Percentiles rank a stretch among this genome's conserved stretches.
These are phyloP conservation scores for Petroica traversi DNA, from an alignment of 2,113 vertebrate genomes.

Conservation along the genomic window DNA sequence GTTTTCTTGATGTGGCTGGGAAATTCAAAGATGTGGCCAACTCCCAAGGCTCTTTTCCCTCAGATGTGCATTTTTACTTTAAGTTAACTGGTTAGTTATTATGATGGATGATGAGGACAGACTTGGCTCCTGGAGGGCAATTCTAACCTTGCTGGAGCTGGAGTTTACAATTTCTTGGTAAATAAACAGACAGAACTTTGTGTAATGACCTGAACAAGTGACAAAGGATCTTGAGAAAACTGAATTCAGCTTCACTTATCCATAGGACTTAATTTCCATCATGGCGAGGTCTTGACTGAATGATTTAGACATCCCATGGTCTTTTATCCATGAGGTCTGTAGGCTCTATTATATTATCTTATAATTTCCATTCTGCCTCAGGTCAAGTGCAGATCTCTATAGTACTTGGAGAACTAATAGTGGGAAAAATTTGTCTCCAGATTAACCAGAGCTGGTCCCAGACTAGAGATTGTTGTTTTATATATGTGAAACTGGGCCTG, in stretches of 20 bases:
- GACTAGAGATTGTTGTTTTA: neutral
- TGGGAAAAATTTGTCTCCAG: neutral
- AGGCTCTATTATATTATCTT: slow-evolving; percentile 18
- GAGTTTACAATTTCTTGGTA: neutral
- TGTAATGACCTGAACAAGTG: neutral
- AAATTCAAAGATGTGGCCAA: neutral
- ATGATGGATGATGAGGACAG: neutral
- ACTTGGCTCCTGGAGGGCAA: neutral
- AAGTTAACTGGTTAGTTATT: neutral
- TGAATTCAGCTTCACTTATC: neutral
- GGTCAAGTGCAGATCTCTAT: slow-evolving; percentile 21
- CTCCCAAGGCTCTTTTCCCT: neutral
- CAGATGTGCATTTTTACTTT: neutral
- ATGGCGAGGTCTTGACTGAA: neutral
- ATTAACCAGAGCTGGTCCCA: neutral
- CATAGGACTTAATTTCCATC: neutral
- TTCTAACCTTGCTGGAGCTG: neutral
- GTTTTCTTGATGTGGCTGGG: neutral
- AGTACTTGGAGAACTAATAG: neutral
- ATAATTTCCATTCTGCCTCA: slow-evolving; percentile 27
- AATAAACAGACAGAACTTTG: neutral
- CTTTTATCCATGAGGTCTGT: neutral
- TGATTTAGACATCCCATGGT: neutral
- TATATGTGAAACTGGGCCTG: neutral
- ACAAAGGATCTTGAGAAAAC: neutral